Evolutionary conservation across 2,888 invertebrate genomes (phyloP).

Genomic region (Drosophila koepferae): DNA sequence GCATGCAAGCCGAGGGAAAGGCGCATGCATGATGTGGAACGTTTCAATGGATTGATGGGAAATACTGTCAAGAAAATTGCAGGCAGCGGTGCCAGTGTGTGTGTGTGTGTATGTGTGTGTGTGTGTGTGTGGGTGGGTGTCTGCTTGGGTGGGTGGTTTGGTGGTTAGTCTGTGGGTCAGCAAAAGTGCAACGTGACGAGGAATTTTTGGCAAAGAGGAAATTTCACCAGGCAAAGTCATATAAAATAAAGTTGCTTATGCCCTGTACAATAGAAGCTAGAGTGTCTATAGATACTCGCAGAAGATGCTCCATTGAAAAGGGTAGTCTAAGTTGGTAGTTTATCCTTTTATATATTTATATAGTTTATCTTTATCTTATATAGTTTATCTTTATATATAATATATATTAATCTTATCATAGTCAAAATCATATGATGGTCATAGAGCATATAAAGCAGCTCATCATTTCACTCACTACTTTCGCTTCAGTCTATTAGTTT

Average conservation of each 20-base stretch:
- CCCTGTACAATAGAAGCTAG: slow-evolving; percentile 5
- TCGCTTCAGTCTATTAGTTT: too few species aligned
- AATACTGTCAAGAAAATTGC: slow-evolving; percentile 39
- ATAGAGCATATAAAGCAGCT: too few species aligned
- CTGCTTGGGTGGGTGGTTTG: neutral
- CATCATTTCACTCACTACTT: too few species aligned
- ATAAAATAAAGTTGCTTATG: slow-evolving; percentile 26
- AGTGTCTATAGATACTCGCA: neutral
- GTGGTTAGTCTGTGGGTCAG: slow-evolving; percentile 12
- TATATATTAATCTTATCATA: too few species aligned
- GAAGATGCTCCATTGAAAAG: neutral
- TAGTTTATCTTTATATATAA: neutral
- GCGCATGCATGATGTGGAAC: slow-evolving; percentile 38
- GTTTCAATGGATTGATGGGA: slow-evolving; percentile 54
- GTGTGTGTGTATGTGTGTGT: too few species aligned
- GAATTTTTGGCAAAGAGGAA: slow-evolving; percentile 35
- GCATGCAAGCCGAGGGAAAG: neutral
- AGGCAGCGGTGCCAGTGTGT: neutral
- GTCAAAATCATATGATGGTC: too few species aligned
- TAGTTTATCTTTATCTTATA: too few species aligned
- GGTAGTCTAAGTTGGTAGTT: neutral
- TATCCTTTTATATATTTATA: too few species aligned
- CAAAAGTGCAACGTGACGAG: slow-evolving; percentile 34
- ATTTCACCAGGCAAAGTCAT: slow-evolving; percentile 17
- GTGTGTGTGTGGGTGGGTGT: too few species aligned